These are phyloP conservation scores for Amphipoea lucens DNA, from an alignment of 2,888 invertebrate species.

Conservation along the genomic window DNA sequence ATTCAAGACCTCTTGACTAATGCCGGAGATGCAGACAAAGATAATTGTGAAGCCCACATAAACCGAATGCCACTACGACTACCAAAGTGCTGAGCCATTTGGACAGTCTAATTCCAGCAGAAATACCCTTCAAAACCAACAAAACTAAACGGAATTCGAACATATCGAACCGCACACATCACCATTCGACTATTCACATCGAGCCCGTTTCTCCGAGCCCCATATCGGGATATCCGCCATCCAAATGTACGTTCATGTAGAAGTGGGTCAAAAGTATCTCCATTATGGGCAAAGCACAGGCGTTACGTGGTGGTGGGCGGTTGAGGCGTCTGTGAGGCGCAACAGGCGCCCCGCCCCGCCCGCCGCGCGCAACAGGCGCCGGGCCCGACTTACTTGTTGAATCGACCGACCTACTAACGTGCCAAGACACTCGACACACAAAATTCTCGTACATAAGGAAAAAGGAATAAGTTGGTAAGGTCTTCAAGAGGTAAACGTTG, in stretches of 20 bases:
- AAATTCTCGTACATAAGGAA: conserved; percentile 72
- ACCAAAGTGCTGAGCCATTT: background rate
- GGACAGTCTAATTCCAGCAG: background rate
- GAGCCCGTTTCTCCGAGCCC: conserved; percentile 43
- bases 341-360: conserved; percentile 86
- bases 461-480: conserved; percentile 63
- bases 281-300: conserved; percentile 80
- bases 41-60: background rate
- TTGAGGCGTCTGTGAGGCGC: conserved; percentile 88
- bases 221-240: conserved; percentile 51
- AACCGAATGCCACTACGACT: background rate
- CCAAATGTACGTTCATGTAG: conserved; percentile 71
- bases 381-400: conserved; percentile 89
- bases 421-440: conserved; percentile 81
- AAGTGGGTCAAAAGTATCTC: conserved; percentile 85
- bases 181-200: conserved; percentile 51
- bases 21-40: background rate
- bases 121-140: background rate
- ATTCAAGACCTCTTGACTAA: background rate
- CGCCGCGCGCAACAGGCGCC: conserved; percentile 86
- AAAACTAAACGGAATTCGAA: conserved; percentile 6
- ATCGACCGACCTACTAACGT: conserved; percentile 90
- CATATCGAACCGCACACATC: conserved; percentile 12
- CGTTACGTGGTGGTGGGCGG: conserved; percentile 82
- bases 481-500: conserved; percentile 43